Percentiles rank a stretch among this genome's conserved stretches.
These are phyloP conservation scores for Holocentrus rufus DNA, from an alignment of 2,797 vertebrate species.

Conservation along the genomic window DNA sequence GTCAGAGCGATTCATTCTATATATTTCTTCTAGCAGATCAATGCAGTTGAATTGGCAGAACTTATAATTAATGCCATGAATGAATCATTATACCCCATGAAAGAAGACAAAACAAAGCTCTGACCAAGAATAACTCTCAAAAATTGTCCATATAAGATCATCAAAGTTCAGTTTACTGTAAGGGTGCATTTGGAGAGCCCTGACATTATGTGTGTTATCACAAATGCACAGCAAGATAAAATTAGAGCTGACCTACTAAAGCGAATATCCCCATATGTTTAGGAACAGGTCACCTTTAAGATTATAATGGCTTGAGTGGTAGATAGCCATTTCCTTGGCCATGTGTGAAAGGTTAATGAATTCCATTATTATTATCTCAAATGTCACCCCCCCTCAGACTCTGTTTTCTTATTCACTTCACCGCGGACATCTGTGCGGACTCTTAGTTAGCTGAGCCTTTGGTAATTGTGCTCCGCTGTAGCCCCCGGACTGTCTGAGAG, in stretches of 20 bases:
- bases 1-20: neutral
- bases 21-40: no score
- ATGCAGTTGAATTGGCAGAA: no score
- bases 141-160: neutral
- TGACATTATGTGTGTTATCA: neutral
- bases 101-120: neutral
- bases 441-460: neutral
- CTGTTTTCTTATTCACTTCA: slow-evolving; percentile 15
- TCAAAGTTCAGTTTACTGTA: neutral
- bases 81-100: no score
- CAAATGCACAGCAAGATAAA: neutral
- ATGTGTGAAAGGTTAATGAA: slow-evolving; percentile 56
- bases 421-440: slow-evolving; percentile 4
- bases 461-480: slow-evolving; percentile 16
- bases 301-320: slow-evolving; percentile 6
- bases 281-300: slow-evolving; percentile 6
- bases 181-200: neutral
- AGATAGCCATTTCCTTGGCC: neutral
- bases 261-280: neutral
- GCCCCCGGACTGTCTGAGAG: slow-evolving; percentile 5
- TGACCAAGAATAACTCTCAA: neutral
- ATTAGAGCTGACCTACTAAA: neutral
- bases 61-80: no score
- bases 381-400: slow-evolving; percentile 34
- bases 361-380: slow-evolving; percentile 45